These are phyloP conservation scores for Drosophila prosaltans DNA, from an alignment of 1,140 invertebrate species.

Conservation along the genomic window DNA sequence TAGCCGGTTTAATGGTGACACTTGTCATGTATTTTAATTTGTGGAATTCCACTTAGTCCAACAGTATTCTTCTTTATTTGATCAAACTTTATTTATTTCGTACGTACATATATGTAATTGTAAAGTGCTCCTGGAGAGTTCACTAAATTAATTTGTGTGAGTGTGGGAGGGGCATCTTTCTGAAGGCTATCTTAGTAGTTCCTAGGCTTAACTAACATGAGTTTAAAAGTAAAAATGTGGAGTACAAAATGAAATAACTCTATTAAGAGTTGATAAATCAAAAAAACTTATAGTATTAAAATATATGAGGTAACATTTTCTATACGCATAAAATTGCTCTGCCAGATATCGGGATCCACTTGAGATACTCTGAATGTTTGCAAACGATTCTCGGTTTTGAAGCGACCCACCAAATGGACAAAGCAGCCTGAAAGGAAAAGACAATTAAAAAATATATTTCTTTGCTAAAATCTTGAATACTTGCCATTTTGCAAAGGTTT, in stretches of 20 bases:
- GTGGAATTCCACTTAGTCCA: slow-evolving; percentile 35
- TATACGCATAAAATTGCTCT: slow-evolving; percentile 54
- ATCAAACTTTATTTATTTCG: slow-evolving; percentile 18
- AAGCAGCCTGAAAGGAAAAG: slow-evolving; percentile 41
- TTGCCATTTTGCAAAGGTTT: slow-evolving; percentile 38
- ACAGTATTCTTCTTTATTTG: slow-evolving; percentile 51
- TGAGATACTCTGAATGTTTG: slow-evolving; percentile 54
- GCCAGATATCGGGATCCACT: slow-evolving; percentile 40
- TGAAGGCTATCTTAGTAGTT: slow-evolving; percentile 46
- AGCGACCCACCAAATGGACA: slow-evolving; percentile 64
- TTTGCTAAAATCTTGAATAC: background rate
- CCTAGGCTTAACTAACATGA: slow-evolving; percentile 33
- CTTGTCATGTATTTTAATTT: slow-evolving; percentile 56
- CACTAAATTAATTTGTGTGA: slow-evolving; percentile 15
- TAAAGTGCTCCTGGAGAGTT: slow-evolving; percentile 54
- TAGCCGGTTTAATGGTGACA: slow-evolving; percentile 52
- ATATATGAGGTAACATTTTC: slow-evolving; percentile 61
- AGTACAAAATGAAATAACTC: slow-evolving; percentile 65
- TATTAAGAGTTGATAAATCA: slow-evolving; percentile 10
- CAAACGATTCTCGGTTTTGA: slow-evolving; percentile 61
- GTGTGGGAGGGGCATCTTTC: slow-evolving; percentile 20
- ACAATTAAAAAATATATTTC: background rate
- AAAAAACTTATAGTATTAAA: slow-evolving; percentile 26
- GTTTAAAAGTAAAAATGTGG: slow-evolving; percentile 24
- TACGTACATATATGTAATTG: slow-evolving; percentile 35